Percentiles rank a stretch among this genome's conserved stretches.
Conservation (phyloP, 2,797 vertebrate species). For the Semaprochilodus insignis region DNA sequence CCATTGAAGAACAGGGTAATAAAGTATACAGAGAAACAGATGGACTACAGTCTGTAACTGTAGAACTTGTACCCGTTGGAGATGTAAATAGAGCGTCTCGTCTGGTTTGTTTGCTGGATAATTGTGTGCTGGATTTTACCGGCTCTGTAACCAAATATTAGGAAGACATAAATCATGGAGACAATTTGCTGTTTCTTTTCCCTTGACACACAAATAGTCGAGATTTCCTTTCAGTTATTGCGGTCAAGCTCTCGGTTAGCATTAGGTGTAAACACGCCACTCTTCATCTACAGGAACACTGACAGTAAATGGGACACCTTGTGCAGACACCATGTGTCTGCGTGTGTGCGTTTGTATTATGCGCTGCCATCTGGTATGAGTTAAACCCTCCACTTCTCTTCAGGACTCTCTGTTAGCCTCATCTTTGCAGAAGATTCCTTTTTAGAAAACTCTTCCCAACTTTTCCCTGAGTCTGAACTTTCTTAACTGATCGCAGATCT, state of each 20-base stretch:
- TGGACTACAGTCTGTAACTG: no score
- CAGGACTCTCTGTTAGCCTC: not conserved
- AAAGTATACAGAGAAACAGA: no score
- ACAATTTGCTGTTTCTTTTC: no score
- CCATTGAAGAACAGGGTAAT: no score
- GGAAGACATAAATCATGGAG: not conserved
- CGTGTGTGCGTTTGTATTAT: not conserved
- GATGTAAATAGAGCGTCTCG: not conserved
- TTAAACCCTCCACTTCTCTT: not conserved
- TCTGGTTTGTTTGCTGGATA: not conserved
- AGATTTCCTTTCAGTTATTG: not conserved
- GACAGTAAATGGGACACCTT: not conserved
- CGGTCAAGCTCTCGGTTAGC: no score
- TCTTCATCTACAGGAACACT: not conserved
- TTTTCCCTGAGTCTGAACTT: not conserved
- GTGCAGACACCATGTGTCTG: not conserved
- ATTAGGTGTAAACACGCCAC: not conserved
- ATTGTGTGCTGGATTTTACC: not conserved
- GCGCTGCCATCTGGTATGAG: not conserved
- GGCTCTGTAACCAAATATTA: not conserved
- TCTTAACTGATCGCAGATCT: slow-evolving; percentile 23
- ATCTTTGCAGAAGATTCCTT: not conserved
- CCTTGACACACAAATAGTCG: not conserved
- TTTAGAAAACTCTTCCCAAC: not conserved
- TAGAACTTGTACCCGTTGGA: no score